phyloP scores from a whole-genome alignment of 2,797 vertebrate genomes.

The Forpus xanthops region DNA sequence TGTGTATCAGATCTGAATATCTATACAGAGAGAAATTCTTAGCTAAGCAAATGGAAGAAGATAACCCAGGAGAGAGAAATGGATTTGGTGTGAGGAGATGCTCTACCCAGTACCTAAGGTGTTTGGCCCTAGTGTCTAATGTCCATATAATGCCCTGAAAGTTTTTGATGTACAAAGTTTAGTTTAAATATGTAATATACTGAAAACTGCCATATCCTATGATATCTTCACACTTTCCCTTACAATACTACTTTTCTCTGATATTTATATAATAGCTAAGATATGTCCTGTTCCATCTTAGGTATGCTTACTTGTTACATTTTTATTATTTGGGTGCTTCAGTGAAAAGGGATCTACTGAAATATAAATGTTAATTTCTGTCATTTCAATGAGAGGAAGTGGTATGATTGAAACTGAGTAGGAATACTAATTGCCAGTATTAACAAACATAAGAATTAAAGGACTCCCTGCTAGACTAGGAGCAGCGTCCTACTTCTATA shows the following conservation, averaged over 20 bases:
- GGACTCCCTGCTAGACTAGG: neutral
- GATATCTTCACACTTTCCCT: neutral
- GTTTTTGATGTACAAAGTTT: neutral
- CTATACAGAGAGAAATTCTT: conserved; percentile 63
- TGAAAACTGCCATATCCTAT: neutral
- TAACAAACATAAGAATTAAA: neutral
- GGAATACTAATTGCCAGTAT: neutral
- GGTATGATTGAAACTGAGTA: neutral
- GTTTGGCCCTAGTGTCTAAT: conserved; percentile 53
- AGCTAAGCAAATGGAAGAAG: conserved; percentile 64
- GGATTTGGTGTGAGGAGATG: conserved; percentile 65
- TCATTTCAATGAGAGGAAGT: neutral
- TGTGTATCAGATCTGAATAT: conserved; percentile 58
- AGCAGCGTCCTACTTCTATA: neutral
- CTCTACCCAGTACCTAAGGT: conserved; percentile 52
- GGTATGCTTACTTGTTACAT: neutral
- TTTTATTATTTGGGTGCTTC: neutral
- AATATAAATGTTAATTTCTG: neutral
- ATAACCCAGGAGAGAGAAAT: conserved; percentile 50
- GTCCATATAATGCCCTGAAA: conserved; percentile 26
- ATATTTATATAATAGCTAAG: neutral
- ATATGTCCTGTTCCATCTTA: neutral
- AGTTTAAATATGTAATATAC: neutral
- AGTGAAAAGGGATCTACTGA: neutral
- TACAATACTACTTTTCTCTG: neutral